Base-by-base conservation (phyloP, 37 sponge, comb jelly and placozoan genomes). In the Beroe ovata region DNA sequence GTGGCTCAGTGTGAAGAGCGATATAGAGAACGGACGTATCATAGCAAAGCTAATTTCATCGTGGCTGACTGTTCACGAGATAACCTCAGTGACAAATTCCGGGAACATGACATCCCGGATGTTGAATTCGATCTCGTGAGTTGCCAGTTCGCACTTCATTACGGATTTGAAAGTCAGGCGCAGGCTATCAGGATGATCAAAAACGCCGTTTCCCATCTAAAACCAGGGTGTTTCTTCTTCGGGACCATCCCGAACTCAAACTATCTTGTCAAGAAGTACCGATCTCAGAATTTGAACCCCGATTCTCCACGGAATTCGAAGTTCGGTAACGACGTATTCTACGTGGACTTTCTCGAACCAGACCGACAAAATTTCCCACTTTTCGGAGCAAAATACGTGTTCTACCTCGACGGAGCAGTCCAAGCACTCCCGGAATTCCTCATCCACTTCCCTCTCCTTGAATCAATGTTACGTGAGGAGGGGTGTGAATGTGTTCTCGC, bases 81-180 rank as follows among this genome's bases (percentile, higher is more conserved):
- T 38, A 91, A 92, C 29, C 29, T 64, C 28, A n/a, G 23, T 64
- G 60, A 60, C n/a, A 60, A 71, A 58, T 69, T 29, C 71, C 11
- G 8, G 32, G 34, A 32, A 60, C 91, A 93, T 47, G 21, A 60
- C 19, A 90, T 90, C 39, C 60, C 64, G 8, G 92, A 40, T 0
- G 58, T 91, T 26, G 59, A 91, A 33, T 95, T 98, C 88, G 84
- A 98, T 91, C 40, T 98, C 19, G 89, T 94, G 72, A 95, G 96
- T 64, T 95, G 96, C 77, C 99, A 98, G 91, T 98, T 98, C 88
- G 93, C 96, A 35, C 33, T 98, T 19, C 99, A 98, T 54, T 98
- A 98, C 64, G 92, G 93, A 0, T 98, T 98, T 88, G 99, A 98
- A 91, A 94, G 94, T 60, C 93, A 93, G 37, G 64, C 37, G 18